Percentiles rank a stretch among this genome's conserved stretches.
Conservation (phyloP, 1,140 invertebrate species). For the Formica selysi region DNA sequence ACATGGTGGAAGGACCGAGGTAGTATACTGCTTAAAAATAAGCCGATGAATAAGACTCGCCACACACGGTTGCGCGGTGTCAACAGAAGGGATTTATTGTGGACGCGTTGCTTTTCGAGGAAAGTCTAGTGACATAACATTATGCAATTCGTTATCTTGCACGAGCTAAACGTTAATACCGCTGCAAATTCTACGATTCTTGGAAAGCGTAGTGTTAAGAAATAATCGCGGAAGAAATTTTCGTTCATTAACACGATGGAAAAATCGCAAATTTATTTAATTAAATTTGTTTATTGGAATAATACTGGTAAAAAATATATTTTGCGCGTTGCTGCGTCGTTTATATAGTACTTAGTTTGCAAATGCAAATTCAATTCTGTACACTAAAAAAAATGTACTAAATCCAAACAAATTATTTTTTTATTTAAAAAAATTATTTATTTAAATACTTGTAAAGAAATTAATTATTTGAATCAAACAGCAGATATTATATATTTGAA, state of each 20-base stretch:
- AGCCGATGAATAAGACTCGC: slow-evolving; percentile 71
- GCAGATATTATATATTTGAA: too few relatives aligned
- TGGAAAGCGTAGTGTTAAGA: background rate
- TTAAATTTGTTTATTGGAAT: background rate
- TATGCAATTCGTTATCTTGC: slow-evolving; percentile 57
- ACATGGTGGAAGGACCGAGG: slow-evolving; percentile 7
- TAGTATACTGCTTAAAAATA: slow-evolving; percentile 67
- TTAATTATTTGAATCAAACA: too few relatives aligned
- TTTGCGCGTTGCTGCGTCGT: background rate
- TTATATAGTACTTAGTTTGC: background rate
- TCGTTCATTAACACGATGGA: background rate
- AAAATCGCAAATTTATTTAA: background rate
- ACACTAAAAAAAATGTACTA: background rate
- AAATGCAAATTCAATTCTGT: background rate
- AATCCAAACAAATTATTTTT: too few relatives aligned
- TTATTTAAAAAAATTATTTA: too few relatives aligned
- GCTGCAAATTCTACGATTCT: background rate
- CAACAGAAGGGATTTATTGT: slow-evolving; percentile 73
- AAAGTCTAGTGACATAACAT: slow-evolving; percentile 72
- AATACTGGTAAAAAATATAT: background rate
- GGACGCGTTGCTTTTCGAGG: slow-evolving; percentile 67
- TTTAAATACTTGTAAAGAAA: too few relatives aligned
- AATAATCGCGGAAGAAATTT: background rate
- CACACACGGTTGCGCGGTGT: slow-evolving; percentile 56
- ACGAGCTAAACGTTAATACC: slow-evolving; percentile 16